These are phyloP conservation scores for Habrosyne pyritoides DNA, from an alignment of 2,888 invertebrate species.

Conservation along the genomic window DNA sequence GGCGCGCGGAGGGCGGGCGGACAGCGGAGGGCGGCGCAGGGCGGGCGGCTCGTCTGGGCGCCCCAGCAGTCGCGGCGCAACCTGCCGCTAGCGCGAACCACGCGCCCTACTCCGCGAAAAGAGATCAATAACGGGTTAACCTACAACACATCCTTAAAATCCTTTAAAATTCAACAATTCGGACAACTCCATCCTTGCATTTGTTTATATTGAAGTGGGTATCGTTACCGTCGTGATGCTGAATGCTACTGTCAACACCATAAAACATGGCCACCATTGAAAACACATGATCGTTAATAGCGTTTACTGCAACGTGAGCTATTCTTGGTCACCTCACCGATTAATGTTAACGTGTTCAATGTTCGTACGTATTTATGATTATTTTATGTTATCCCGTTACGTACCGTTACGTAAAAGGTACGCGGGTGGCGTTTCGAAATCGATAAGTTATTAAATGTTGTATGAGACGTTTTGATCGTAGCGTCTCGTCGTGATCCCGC, in stretches of 20 bases:
- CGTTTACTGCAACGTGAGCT: conserved; percentile 47
- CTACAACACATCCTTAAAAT: conserved; percentile 36
- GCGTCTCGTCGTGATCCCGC: conserved; percentile 14
- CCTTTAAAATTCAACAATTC: conserved; percentile 20
- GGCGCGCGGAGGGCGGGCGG: conserved; percentile 41
- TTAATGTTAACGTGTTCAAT: conserved; percentile 19
- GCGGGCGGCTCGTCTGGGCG: conserved; percentile 44
- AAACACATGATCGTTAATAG: conserved; percentile 69
- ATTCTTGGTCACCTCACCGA: conserved; percentile 38
- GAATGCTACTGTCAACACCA: conserved; percentile 44
- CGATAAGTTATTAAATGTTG: conserved; percentile 61
- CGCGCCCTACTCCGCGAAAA: conserved; percentile 49
- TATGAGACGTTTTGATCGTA: conserved; percentile 33
- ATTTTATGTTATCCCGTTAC: conserved; percentile 29
- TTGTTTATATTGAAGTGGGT: conserved; percentile 21
- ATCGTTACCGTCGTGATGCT: conserved; percentile 47
- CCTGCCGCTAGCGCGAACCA: conserved; percentile 74
- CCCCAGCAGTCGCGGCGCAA: conserved; percentile 75
- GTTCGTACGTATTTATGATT: conserved; percentile 36
- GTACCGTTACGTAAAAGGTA: conserved; percentile 67
- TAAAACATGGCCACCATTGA: conserved; percentile 59
- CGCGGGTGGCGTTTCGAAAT: conserved; percentile 51
- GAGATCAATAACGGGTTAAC: conserved; percentile 66
- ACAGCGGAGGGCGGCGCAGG: conserved; percentile 37
- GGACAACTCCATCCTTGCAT: conserved; percentile 1